Base-by-base conservation (phyloP, 2,888 invertebrate species). In the Dolichomitus sp. region DNA sequence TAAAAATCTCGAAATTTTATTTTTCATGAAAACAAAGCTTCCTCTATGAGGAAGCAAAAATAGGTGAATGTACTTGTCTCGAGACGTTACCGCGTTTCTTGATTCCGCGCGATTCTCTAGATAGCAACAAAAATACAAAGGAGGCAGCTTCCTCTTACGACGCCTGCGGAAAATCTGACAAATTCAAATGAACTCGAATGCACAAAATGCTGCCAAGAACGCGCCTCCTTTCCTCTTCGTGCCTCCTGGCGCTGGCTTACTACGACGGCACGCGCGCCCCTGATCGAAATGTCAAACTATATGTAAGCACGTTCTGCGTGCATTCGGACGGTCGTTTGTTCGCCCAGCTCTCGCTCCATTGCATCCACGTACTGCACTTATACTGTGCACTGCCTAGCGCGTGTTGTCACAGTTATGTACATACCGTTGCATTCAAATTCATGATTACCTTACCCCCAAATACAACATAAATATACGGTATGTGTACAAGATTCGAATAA, bases 101-200 rank as follows among this genome's bases (percentile, higher is more conserved):
- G 23, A 33, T 7, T 6, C 33, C 33, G 33, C 1, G 23, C 11
- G 27, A 54, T 54, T 54, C 27, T 54, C 54, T 27, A 54, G 54
- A 54, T 27, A 23, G 11, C 11, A 17, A 37, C 33, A 52, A 52
- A 54, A 37, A 50, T 19, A 48, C 30, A 48, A 45, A 6, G 40
- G 42, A 42, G 27, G 52, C 54, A 27, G 30, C n/a, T 17, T 48
- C 42, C 54, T 37, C 57, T 61, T 37, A 63, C 23, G 48, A 85
- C 84, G 84, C 87, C 82, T 84, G 61, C 84, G 68, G 86, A 84
- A 89, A 87, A 90, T 89, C 88, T 89, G 88, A 89, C 89, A 89
- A 91, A 90, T 91, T 88, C 86, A 87, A 61, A 89, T 88, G 87
- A 88, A 89, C 89, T 87, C 87, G 88, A 88, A 88, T 87, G 87